phyloP scores from a whole-genome alignment of 2,888 invertebrate genomes.

The Torymus aiolomorphi region DNA sequence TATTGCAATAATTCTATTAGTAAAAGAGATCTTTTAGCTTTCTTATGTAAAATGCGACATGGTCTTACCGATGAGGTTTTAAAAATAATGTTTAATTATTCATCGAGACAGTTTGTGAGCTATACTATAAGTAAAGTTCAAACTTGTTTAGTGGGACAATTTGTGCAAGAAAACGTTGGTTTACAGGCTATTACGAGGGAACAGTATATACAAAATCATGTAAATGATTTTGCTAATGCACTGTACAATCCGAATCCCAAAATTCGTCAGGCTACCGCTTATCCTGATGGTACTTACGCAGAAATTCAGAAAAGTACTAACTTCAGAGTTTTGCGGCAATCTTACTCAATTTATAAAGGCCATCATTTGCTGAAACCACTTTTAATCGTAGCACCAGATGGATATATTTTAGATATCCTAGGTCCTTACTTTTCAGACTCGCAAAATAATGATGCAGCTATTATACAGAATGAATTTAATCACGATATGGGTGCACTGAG shows the following conservation, averaged over 20 bases:
- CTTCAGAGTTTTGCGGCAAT: constrained; percentile 36
- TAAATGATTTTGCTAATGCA: constrained; percentile 38
- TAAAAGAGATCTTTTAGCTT: constrained; percentile 38
- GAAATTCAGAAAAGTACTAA: constrained; percentile 40
- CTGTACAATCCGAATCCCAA: constrained; percentile 43
- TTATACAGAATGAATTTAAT: constrained; percentile 38
- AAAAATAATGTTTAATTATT: constrained; percentile 43
- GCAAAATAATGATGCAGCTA: constrained; percentile 52
- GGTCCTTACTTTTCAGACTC: constrained; percentile 47
- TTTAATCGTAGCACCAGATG: constrained; percentile 48
- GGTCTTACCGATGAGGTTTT: constrained; percentile 43
- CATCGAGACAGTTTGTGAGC: constrained; percentile 38
- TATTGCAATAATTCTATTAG: constrained; percentile 14
- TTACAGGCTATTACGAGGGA: constrained; percentile 31
- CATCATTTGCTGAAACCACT: constrained; percentile 43
- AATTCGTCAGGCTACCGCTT: constrained; percentile 27
- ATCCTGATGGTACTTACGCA: constrained; percentile 42
- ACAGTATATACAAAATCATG: constrained; percentile 39
- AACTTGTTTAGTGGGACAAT: constrained; percentile 35
- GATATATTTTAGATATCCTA: too few species aligned
- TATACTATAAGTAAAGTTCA: constrained; percentile 24
- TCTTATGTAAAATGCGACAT: constrained; percentile 47
- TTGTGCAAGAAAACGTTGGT: constrained; percentile 47
- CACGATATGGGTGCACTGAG: constrained; percentile 24
- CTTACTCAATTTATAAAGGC: constrained; percentile 44